Conservation (phyloP, 1,140 invertebrate species). For the Drosophila auraria region DNA sequence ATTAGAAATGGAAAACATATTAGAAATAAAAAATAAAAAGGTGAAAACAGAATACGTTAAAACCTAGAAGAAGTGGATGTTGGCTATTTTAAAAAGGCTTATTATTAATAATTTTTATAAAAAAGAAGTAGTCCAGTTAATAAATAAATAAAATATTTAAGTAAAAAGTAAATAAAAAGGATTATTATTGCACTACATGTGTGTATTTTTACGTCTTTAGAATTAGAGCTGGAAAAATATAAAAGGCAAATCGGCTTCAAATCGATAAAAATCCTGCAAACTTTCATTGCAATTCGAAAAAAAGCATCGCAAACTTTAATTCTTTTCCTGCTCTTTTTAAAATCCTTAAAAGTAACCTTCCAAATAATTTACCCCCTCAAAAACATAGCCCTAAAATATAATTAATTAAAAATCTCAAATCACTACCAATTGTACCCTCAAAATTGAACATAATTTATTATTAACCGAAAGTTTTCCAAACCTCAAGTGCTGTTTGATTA, state of each 20-base stretch:
- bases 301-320: too few species aligned
- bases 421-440: neutral
- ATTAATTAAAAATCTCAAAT: neutral
- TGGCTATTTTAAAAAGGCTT: too few species aligned
- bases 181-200: too few species aligned
- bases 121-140: too few species aligned
- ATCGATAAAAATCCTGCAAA: neutral
- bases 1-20: neutral
- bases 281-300: neutral
- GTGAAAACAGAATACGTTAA: neutral
- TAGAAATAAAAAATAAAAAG: neutral
- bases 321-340: neutral
- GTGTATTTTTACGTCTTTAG: neutral
- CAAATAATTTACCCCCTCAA: too few species aligned
- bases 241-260: neutral
- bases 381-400: neutral
- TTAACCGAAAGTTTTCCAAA: constrained; percentile 14
- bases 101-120: too few species aligned
- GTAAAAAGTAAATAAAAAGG: neutral
- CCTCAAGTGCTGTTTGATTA: constrained; percentile 29
- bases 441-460: constrained; percentile 7
- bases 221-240: neutral
- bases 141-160: neutral
- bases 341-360: neutral
- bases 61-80: neutral